These are phyloP conservation scores for Selene dorsalis DNA, from an alignment of 2,797 vertebrate species.

Conservation along the genomic window DNA sequence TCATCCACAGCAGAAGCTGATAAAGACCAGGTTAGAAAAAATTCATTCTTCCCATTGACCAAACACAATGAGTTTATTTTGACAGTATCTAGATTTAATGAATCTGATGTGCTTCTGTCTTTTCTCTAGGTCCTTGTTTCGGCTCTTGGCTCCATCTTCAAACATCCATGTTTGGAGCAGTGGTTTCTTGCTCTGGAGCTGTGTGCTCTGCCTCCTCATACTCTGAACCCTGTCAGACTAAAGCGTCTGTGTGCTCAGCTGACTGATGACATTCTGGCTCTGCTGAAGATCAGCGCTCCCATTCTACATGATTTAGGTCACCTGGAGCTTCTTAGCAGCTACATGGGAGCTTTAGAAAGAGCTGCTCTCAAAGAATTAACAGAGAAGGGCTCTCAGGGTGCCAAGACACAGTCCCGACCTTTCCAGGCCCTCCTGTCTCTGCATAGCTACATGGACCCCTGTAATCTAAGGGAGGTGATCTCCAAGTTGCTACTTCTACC, in stretches of 20 bases:
- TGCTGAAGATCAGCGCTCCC: slow-evolving; percentile 81
- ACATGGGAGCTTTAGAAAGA: slow-evolving; percentile 80
- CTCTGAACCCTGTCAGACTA: slow-evolving; percentile 86
- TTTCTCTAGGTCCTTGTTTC: slow-evolving; percentile 80
- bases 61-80: neutral
- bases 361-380: slow-evolving; percentile 85
- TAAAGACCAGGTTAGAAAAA: slow-evolving; percentile 84
- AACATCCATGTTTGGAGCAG: slow-evolving; percentile 89
- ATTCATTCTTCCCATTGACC: slow-evolving; percentile 1
- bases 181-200: slow-evolving; percentile 94
- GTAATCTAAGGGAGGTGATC: slow-evolving; percentile 83
- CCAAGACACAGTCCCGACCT: slow-evolving; percentile 73
- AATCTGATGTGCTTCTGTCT: slow-evolving; percentile 15
- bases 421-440: slow-evolving; percentile 86
- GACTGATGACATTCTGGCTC: slow-evolving; percentile 78
- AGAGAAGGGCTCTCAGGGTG: slow-evolving; percentile 31
- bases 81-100: neutral
- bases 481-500: slow-evolving; percentile 88
- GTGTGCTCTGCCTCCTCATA: slow-evolving; percentile 83
- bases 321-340: slow-evolving; percentile 79
- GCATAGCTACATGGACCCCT: slow-evolving; percentile 82
- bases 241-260: slow-evolving; percentile 87
- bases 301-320: slow-evolving; percentile 72
- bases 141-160: slow-evolving; percentile 84
- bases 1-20: slow-evolving; percentile 65